Evolutionary conservation across 2,888 invertebrate species (phyloP).

Genomic region (Mythimna vitellina): DNA sequence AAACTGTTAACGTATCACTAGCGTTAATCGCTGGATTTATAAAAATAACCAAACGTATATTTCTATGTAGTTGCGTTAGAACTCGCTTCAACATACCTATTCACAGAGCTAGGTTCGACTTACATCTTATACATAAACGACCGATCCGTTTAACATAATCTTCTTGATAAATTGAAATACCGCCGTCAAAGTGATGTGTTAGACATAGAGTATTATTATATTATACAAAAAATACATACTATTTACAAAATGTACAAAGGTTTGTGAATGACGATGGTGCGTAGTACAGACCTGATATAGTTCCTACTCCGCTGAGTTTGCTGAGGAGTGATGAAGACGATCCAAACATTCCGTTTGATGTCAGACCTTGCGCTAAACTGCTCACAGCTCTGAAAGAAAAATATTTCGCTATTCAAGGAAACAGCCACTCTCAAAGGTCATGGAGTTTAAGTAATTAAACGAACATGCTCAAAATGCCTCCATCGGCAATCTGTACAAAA

Average conservation of each 20-base stretch:
- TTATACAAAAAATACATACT: constrained; percentile 50
- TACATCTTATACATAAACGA: constrained; percentile 5
- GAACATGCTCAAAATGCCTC: constrained; percentile 75
- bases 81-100: neutral
- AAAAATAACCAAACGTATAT: constrained; percentile 2
- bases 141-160: neutral
- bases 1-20: constrained; percentile 14
- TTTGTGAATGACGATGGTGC: constrained; percentile 33
- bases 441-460: constrained; percentile 63
- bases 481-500: constrained; percentile 77
- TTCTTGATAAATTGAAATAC: constrained; percentile 1
- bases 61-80: neutral
- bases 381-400: constrained; percentile 88
- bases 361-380: constrained; percentile 90
- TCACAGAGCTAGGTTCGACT: constrained; percentile 7
- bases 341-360: constrained; percentile 94
- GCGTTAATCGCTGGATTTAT: neutral
- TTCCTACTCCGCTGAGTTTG: constrained; percentile 88
- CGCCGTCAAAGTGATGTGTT: constrained; percentile 28
- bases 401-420: constrained; percentile 75
- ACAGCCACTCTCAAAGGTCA: constrained; percentile 52
- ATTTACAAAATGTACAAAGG: constrained; percentile 61
- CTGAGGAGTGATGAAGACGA: constrained; percentile 93
- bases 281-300: constrained; percentile 87
- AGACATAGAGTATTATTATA: constrained; percentile 46